phyloP scores from a whole-genome alignment of 2,797 vertebrate genomes.

The Lepus oiostolus region DNA sequence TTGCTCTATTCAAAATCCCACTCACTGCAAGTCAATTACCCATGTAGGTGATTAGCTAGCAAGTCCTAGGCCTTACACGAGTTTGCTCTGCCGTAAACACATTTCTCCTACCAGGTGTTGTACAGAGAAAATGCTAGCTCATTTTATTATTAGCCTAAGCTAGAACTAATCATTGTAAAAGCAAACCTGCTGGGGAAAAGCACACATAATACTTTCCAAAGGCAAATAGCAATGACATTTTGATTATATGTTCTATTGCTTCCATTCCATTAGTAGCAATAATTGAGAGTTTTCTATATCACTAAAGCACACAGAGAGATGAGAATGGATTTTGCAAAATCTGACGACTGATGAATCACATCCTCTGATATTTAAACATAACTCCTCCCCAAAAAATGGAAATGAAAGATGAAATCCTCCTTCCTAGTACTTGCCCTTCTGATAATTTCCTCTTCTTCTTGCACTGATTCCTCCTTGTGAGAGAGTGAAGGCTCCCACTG shows the following conservation, averaged over 20 bases:
- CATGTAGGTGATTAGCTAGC: conserved; percentile 35
- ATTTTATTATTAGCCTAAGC: conserved; percentile 63
- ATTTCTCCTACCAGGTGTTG: conserved; percentile 49
- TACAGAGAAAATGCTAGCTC: conserved; percentile 67
- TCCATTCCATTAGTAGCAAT: conserved; percentile 64
- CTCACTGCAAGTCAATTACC: conserved; percentile 19
- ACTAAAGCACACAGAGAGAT: conserved; percentile 41
- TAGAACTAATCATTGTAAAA: conserved; percentile 66
- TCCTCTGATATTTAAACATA: conserved; percentile 35
- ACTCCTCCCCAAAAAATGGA: neutral
- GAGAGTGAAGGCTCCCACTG: neutral
- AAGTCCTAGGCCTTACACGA: neutral
- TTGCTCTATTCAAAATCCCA: conserved; percentile 40
- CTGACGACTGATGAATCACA: conserved; percentile 32
- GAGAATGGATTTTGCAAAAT: conserved; percentile 63
- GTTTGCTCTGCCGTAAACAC: conserved; percentile 52
- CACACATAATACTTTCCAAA: conserved; percentile 52
- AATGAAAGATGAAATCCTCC: conserved; percentile 33
- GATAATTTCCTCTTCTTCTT: neutral
- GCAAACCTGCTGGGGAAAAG: conserved; percentile 61
- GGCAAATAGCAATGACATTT: conserved; percentile 63
- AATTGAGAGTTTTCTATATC: conserved; percentile 70
- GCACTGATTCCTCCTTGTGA: neutral
- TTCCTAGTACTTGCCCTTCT: neutral
- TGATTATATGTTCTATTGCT: conserved; percentile 54